Evolutionary conservation across 2,113 vertebrate genomes (phyloP), one percentile per base, ranked within the genome.

Genomic region (Lepus timidus): DNA sequence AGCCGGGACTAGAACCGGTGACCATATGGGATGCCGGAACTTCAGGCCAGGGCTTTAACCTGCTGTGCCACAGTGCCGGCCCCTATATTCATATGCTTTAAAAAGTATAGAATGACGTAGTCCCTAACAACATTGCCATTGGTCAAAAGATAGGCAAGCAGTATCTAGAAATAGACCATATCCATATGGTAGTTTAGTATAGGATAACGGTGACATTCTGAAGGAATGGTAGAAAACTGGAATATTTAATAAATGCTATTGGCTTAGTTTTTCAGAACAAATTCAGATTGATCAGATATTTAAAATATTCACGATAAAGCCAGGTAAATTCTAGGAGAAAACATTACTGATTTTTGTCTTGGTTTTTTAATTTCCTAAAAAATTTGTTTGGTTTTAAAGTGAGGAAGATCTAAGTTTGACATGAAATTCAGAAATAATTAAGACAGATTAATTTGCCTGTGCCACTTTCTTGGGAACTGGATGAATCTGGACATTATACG

Each of bases 241-340:
- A 61, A 62, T 85, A 80, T 88, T 92, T 92, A 79, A 71, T 75
- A 95, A 90, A 93, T 71, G 11, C 0, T 61, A 2, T 68, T 95
- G 19, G 44, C 51, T 89, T 20, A 88, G 19, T 75, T 88, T 90
- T 78, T 96, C 67, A 94, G 80, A 94, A 87, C 27, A 20, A 70
- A 52, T 80, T 89, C 31, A 89, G 22, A 75, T 93, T 70, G 11
- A 36, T 84, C 20, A 51, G 1, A 68, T 91, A 75, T 85, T 88
- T 81, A 83, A 64, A 27, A 58, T 76, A 22, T 49, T 55, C 71
- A 52, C 62, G 36, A 49, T 83, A 29, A 91, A 73, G 11, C 88
- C 79, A 58, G 86, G 6, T 6, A 84, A 12, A 31, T 82, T 79
- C 39, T 90, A 68, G 29, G 49, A 86, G 70, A 44, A 91, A 88